Conservation (phyloP, 2,113 vertebrate species). For the Engraulis encrasicolus region DNA sequence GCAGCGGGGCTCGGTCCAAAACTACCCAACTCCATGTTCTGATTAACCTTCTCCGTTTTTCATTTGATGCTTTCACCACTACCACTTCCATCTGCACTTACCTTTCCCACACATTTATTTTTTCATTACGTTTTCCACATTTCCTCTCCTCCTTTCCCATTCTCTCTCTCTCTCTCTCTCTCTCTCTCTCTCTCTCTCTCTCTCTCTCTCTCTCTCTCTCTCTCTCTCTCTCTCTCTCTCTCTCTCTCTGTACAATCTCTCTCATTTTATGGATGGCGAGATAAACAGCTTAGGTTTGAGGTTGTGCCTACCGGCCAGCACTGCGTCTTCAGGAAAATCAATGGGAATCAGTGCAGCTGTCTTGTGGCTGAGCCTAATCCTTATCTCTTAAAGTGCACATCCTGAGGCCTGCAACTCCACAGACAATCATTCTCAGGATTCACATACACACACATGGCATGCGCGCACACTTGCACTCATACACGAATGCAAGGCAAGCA, state of each 20-base stretch:
- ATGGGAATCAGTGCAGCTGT: constrained; percentile 51
- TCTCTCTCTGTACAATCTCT: neutral
- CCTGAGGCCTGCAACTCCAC: constrained; percentile 33
- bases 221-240: neutral
- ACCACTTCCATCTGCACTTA: neutral
- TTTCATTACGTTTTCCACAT: constrained; percentile 8
- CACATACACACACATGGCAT: neutral
- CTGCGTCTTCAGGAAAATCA: constrained; percentile 44
- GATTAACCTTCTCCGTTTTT: constrained; percentile 28
- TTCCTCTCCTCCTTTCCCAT: neutral
- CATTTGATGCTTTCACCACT: neutral
- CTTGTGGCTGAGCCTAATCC: constrained; percentile 50
- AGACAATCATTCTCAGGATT: constrained; percentile 26
- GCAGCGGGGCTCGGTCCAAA: constrained; percentile 33
- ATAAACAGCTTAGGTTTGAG: constrained; percentile 48
- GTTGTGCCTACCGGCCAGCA: constrained; percentile 36
- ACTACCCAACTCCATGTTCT: constrained; percentile 9
- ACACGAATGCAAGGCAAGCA: neutral
- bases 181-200: neutral
- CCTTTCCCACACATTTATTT: neutral
- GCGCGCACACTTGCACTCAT: neutral
- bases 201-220: neutral
- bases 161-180: neutral
- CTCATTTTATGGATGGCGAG: constrained; percentile 29
- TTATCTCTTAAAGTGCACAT: constrained; percentile 43